A percentile compares a stretch with the other conserved stretches of the same genome.
These are phyloP conservation scores for Philopotamus ludificatus DNA, from an alignment of 1,140 invertebrate genomes.

Conservation along the genomic window DNA sequence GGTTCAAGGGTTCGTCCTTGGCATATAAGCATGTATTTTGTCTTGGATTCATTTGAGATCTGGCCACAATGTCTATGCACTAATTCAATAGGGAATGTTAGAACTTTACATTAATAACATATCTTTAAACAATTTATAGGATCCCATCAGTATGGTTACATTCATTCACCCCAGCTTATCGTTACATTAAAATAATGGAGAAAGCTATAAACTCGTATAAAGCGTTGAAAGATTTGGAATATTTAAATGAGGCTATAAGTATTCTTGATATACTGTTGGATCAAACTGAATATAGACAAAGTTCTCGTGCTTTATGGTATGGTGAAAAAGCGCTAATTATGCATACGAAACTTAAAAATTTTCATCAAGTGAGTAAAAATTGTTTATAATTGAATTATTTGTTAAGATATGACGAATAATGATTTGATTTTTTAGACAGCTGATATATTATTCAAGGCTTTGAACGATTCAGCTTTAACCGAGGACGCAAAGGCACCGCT, in stretches of 20 bases:
- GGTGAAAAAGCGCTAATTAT: conserved; percentile 49
- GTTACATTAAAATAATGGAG: conserved; percentile 32
- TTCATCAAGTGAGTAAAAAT: conserved; percentile 8
- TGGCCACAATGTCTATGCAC: too few species aligned
- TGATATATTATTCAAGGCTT: conserved; percentile 18
- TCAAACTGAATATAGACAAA: conserved; percentile 46
- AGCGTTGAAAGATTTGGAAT: conserved; percentile 12
- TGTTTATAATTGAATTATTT: neutral
- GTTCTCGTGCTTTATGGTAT: conserved; percentile 49
- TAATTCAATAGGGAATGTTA: too few species aligned
- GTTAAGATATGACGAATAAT: neutral
- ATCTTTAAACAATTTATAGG: conserved; percentile 21
- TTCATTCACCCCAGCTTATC: conserved; percentile 26
- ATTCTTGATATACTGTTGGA: conserved; percentile 44
- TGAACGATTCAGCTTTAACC: conserved; percentile 22
- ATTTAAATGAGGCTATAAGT: conserved; percentile 41
- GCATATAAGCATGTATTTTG: too few species aligned
- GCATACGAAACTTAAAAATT: conserved; percentile 48
- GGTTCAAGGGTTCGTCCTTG: too few species aligned
- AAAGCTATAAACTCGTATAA: conserved; percentile 20
- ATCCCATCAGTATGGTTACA: conserved; percentile 18
- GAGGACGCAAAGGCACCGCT: conserved; percentile 31
- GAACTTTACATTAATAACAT: too few species aligned
- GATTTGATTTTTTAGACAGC: conserved; percentile 25
- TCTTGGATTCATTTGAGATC: too few species aligned